A percentile compares a stretch with the other conserved stretches of the same genome.
These are phyloP conservation scores for Brachionus asplanchnoidis DNA, from an alignment of 1,140 invertebrate genomes.

Conservation along the genomic window DNA sequence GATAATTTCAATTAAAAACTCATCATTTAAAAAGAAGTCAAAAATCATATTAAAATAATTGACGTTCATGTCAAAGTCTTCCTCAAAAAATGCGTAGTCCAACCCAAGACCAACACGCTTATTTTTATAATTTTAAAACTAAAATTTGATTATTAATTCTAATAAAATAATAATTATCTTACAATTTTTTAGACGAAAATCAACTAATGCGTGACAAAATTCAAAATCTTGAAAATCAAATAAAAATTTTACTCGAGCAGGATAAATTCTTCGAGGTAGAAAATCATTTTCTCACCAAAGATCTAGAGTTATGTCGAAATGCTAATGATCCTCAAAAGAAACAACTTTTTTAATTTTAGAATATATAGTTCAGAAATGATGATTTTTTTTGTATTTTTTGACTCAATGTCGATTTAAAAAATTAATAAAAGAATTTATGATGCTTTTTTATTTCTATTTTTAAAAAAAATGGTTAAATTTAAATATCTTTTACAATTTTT, in stretches of 20 bases:
- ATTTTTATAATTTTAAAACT: neutral
- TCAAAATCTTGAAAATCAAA: neutral
- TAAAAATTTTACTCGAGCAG: neutral
- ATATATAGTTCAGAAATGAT: neutral
- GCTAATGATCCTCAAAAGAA: neutral
- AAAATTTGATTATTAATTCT: neutral
- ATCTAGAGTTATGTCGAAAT: neutral
- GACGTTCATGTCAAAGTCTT: neutral
- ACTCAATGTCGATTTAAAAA: neutral
- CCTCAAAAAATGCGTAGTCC: neutral
- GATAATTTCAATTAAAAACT: no score
- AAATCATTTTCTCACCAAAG: neutral
- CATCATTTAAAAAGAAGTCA: neutral
- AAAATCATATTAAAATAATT: neutral
- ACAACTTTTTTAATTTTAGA: neutral
- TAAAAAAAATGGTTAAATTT: no score
- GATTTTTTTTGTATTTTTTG: neutral
- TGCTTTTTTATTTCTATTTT: neutral
- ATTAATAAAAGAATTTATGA: neutral
- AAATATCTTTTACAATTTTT: neutral
- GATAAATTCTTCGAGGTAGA: neutral
- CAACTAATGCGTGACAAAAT: neutral
- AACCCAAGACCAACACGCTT: neutral
- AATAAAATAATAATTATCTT: neutral
- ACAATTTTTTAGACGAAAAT: neutral